Evolutionary conservation across 2,888 invertebrate genomes (phyloP).

Genomic region (Isotomurus palustris): DNA sequence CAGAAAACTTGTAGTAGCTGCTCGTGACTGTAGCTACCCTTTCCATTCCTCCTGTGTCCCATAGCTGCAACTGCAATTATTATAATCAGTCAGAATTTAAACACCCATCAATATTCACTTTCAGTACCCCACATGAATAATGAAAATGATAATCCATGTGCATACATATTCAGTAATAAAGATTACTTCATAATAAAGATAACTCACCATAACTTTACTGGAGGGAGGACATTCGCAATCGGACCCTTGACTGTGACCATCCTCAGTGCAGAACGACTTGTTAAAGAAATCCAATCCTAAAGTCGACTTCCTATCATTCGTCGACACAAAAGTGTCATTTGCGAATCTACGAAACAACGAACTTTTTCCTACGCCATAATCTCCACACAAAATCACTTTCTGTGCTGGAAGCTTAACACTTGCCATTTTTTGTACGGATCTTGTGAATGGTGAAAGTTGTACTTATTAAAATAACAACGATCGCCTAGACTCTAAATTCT

Average conservation of each 20-base stretch:
- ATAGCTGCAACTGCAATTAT: conserved; percentile 67
- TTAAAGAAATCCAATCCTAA: conserved; percentile 87
- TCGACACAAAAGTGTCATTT: conserved; percentile 79
- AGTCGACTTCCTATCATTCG: conserved; percentile 77
- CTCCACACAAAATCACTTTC: conserved; percentile 90
- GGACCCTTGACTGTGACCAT: conserved; percentile 47
- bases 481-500: no score
- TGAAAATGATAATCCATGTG: background rate
- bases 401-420: conserved; percentile 63
- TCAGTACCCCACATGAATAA: background rate
- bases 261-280: conserved; percentile 69
- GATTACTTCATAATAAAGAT: background rate
- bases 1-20: conserved; percentile 92
- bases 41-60: conserved; percentile 98
- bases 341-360: conserved; percentile 87
- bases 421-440: conserved; percentile 5
- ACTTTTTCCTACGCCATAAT: conserved; percentile 93
- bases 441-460: no score
- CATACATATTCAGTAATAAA: background rate
- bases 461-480: no score
- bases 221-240: conserved; percentile 3
- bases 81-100: background rate
- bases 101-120: background rate
- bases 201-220: conserved; percentile 23
- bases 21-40: conserved; percentile 90